Base-by-base conservation (phyloP, 2,113 vertebrate genomes). In the Octodon degus region DNA sequence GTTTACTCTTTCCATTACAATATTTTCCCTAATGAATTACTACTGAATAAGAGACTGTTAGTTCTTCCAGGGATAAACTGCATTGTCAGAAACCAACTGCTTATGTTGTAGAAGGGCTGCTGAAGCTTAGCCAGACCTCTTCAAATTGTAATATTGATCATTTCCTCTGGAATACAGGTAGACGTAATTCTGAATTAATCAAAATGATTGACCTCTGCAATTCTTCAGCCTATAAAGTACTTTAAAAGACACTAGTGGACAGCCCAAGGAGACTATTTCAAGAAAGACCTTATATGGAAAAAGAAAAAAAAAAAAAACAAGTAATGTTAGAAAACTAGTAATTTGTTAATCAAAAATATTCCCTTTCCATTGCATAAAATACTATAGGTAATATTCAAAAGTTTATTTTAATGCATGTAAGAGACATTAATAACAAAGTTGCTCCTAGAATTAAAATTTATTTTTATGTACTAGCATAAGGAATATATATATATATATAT, bases 11-110 rank as follows among this genome's bases (percentile, higher is more conserved):
- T 95, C 60, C 83, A 90, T 92, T 91, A 34, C 79, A 70, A 67
- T 55, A 87, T 97, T 83, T 65, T 76, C 81, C 77, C 90, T 96
- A 94, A 89, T 96, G 96, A 97, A 72, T 96, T 97, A 86, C 96
- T 95, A 97, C 91, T 97, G 93, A 96, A 90, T 86, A 80, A 88
- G 96, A 98, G 93, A 97, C 82, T 94, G 97, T 97, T 96, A 93
- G 94, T 97, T 98, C 98, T 99, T 98, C 98, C 98, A 98, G 98
- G 98, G 98, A 98, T 98, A 97, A 97, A 93, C 97, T 98, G 97
- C 98, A 98, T 98, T 99, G 99, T 99, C 99, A 99, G 99, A 99
- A 99, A 99, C 98, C 98, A 97, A 97, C 98, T 98, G 93, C 80
- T 0, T 96, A 70, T 97, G 97, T 98, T 99, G 96, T 98, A 1